Conservation (phyloP, 2,797 vertebrate genomes). For the Nannoperca obscura region DNA sequence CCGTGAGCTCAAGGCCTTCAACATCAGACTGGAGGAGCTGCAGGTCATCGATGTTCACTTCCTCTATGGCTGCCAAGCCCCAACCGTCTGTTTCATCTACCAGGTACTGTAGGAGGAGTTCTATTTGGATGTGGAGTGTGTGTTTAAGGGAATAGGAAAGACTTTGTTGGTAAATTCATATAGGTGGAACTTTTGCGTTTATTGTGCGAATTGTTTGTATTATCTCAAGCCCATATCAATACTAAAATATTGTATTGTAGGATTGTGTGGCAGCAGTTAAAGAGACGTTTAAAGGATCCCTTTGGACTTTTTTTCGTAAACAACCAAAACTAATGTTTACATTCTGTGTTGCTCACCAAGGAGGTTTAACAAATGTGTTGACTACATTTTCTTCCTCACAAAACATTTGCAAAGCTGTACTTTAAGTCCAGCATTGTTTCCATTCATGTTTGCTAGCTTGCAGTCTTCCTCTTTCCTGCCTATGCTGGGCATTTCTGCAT, state of each 20-base stretch:
- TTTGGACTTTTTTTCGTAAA: background rate
- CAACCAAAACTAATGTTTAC: background rate
- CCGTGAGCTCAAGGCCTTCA: conserved; percentile 97
- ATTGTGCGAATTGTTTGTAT: background rate
- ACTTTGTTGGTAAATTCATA: background rate
- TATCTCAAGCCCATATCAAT: background rate
- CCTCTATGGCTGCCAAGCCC: conserved; percentile 95
- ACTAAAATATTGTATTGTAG: background rate
- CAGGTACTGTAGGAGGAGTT: conserved; percentile 84
- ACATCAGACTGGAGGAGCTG: conserved; percentile 97
- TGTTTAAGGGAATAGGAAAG: background rate
- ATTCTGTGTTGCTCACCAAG: background rate
- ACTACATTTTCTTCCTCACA: background rate
- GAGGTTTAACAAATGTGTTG: background rate
- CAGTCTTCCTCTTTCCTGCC: background rate
- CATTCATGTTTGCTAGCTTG: background rate
- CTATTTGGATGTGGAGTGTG: background rate
- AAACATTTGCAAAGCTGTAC: background rate
- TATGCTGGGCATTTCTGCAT: background rate
- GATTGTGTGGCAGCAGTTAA: background rate
- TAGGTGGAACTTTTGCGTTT: background rate
- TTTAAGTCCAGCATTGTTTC: background rate
- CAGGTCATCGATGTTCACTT: conserved; percentile 99
- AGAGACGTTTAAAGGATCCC: background rate
- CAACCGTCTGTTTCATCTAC: conserved; percentile 99